Evolutionary conservation across 2,113 vertebrate genomes (phyloP).

Genomic region (Bambusicola thoracicus): DNA sequence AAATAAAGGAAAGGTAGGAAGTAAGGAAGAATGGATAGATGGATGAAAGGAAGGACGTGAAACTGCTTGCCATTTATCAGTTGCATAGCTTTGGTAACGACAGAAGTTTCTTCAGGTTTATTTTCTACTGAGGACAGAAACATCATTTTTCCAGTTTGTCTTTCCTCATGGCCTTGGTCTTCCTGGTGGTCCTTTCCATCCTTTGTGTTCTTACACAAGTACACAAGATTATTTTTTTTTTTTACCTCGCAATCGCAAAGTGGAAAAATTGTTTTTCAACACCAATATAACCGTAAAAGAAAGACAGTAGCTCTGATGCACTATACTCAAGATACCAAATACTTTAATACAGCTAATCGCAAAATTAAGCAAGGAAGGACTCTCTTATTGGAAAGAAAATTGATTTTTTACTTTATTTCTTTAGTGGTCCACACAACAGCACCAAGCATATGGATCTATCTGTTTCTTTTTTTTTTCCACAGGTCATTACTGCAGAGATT

Average conservation of each 20-base stretch:
- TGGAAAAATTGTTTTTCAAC: not conserved
- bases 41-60: not conserved
- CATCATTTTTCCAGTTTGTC: not conserved
- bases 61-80: not conserved
- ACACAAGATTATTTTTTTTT: too few species aligned
- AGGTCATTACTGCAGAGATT: not conserved
- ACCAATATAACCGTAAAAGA: not conserved
- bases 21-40: too few species aligned
- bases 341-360: not conserved
- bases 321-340: not conserved
- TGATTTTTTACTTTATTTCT: not conserved
- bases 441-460: not conserved
- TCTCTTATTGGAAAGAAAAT: not conserved
- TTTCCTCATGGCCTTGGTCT: not conserved
- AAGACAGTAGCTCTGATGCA: not conserved
- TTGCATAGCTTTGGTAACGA: not conserved
- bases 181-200: not conserved
- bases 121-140: not conserved
- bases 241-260: not conserved
- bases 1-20: too few species aligned
- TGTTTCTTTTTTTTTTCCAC: not conserved
- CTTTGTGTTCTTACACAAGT: not conserved
- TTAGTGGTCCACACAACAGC: not conserved
- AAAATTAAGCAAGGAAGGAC: not conserved
- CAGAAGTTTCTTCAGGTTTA: not conserved